Percentiles rank a stretch among this genome's conserved stretches.
Conservation (phyloP, 1,140 invertebrate genomes). For the Schmidtea mediterranea region DNA sequence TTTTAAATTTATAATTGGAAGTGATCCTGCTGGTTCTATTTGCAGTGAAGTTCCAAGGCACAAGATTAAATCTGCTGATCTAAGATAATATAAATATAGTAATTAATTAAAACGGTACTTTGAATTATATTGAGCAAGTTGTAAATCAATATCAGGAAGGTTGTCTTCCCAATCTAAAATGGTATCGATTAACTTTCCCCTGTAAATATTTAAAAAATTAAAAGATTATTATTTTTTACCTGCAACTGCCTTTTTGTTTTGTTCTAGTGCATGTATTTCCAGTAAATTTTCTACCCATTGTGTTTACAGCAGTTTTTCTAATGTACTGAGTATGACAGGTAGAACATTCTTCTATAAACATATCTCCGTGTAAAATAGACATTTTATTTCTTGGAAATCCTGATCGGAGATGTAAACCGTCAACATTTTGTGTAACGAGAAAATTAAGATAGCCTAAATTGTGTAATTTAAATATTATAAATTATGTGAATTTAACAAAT, state of each 20-base stretch:
- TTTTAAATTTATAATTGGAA: conserved; percentile 51
- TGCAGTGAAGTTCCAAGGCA: conserved; percentile 81
- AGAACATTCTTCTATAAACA: conserved; percentile 75
- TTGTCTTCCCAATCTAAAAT: conserved; percentile 94
- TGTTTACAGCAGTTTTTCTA: conserved; percentile 15
- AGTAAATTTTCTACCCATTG: conserved; percentile 14
- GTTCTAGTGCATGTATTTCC: neutral
- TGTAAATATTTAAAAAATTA: conserved; percentile 12
- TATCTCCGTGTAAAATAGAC: conserved; percentile 82
- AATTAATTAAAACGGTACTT: conserved; percentile 32
- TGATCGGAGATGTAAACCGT: conserved; percentile 72
- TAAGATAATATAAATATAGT: conserved; percentile 23
- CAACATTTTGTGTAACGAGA: conserved; percentile 84
- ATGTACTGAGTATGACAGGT: conserved; percentile 44
- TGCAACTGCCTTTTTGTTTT: neutral
- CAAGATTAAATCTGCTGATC: conserved; percentile 61
- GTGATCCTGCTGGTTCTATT: conserved; percentile 78
- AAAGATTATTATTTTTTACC: neutral
- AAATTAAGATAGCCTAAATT: conserved; percentile 37
- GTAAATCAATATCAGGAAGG: conserved; percentile 61
- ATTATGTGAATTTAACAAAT: neutral
- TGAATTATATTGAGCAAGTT: conserved; percentile 56
- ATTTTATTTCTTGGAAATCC: conserved; percentile 48
- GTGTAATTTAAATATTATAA: neutral
- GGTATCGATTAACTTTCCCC: conserved; percentile 61